Percentiles rank a stretch among this genome's conserved stretches.
These are phyloP conservation scores for Scaptomyza reducta DNA, from an alignment of 2,888 invertebrate species.

Conservation along the genomic window DNA sequence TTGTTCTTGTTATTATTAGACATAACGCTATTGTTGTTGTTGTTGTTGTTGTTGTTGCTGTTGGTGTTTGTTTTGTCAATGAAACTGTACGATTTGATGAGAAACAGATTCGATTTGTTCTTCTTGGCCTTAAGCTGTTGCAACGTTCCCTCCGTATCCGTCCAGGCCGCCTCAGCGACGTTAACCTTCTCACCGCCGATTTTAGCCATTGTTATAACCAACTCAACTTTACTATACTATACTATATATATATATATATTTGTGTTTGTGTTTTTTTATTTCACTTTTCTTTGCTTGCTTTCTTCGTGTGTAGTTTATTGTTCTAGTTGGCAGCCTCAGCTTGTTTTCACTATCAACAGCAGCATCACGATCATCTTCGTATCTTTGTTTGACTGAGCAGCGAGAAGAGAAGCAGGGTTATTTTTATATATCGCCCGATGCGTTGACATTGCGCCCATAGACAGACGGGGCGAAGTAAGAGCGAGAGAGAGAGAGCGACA, in stretches of 20 bases:
- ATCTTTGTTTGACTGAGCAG: constrained; percentile 10
- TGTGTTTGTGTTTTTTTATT: constrained; percentile 1
- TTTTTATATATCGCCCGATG: constrained; percentile 26
- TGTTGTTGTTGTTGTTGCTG: constrained; percentile 16
- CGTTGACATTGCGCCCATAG: constrained; percentile 29
- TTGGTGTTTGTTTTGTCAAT: constrained; percentile 53
- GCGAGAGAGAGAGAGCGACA: constrained; percentile 18
- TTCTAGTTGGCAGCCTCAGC: constrained; percentile 35
- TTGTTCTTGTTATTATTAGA: neutral
- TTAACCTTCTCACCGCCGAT: constrained; percentile 25
- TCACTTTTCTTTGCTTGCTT: constrained; percentile 8
- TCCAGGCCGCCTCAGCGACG: constrained; percentile 12
- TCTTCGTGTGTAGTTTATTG: constrained; percentile 15
- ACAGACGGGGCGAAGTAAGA: constrained; percentile 4
- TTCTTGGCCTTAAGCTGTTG: constrained; percentile 69
- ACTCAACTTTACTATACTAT: too few relatives aligned
- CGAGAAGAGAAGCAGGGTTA: constrained; percentile 31
- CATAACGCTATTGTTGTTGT: constrained; percentile 1
- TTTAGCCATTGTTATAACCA: constrained; percentile 38
- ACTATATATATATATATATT: neutral
- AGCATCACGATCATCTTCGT: constrained; percentile 19
- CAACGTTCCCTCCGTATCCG: constrained; percentile 34
- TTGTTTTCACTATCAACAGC: constrained; percentile 39
- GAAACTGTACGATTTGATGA: constrained; percentile 75
- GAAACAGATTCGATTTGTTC: constrained; percentile 73